phyloP scores from a whole-genome alignment of 2,888 invertebrate genomes.

The Drosophila niveifrons region DNA sequence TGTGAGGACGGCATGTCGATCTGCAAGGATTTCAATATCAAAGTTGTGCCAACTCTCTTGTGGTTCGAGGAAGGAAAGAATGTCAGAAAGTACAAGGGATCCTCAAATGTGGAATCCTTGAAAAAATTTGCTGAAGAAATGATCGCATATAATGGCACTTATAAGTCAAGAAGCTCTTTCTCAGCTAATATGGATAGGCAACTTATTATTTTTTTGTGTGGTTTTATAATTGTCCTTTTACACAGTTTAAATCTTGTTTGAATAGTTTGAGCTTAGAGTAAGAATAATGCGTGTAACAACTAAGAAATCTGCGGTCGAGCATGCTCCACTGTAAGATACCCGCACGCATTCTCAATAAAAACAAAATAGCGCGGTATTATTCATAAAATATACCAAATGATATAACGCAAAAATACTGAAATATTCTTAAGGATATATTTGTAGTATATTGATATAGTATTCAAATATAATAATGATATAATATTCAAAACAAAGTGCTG shows the following conservation, averaged over 20 bases:
- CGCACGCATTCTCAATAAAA: too few relatives aligned
- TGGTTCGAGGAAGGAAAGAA: constrained; percentile 7
- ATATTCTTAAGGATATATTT: background rate
- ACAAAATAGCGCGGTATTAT: too few relatives aligned
- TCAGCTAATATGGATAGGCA: constrained; percentile 3
- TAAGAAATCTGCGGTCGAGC: background rate
- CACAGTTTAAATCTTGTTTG: too few relatives aligned
- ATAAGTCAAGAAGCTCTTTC: background rate
- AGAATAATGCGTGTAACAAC: background rate
- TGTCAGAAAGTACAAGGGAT: background rate
- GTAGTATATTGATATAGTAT: too few relatives aligned
- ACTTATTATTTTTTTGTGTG: background rate
- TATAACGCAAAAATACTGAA: background rate
- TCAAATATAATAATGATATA: too few relatives aligned
- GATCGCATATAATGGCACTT: background rate
- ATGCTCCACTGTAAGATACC: too few relatives aligned
- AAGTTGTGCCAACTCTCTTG: background rate
- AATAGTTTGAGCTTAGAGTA: too few relatives aligned
- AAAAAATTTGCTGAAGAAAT: background rate
- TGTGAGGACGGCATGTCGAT: background rate
- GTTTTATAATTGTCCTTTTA: background rate
- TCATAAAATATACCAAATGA: too few relatives aligned
- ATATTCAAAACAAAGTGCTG: too few relatives aligned
- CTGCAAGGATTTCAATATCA: background rate
- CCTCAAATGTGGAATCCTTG: background rate